Percentiles rank a stretch among this genome's conserved stretches.
Conservation (phyloP, 2,797 vertebrate species). For the Aphelocoma californica region DNA sequence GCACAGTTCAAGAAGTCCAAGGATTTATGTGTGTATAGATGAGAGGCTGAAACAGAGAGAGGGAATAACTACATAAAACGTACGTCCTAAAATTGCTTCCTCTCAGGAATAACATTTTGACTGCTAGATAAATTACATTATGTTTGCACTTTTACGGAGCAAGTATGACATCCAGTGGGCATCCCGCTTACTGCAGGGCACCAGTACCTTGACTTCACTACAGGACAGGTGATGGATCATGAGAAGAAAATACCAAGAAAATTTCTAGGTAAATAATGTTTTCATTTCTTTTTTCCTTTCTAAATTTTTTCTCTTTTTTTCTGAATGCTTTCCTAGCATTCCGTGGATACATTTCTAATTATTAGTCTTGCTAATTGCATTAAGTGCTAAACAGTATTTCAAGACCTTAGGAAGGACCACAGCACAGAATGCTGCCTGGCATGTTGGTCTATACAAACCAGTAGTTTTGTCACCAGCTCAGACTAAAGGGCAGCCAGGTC, state of each 20-base stretch:
- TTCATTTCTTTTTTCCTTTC: fast-evolving
- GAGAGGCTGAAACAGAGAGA: background rate
- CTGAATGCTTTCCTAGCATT: background rate
- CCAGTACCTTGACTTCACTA: background rate
- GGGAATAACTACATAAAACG: background rate
- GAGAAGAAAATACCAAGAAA: background rate
- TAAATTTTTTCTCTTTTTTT: background rate
- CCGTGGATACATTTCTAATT: background rate
- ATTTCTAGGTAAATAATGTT: background rate
- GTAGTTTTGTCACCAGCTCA: background rate
- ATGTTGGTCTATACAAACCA: background rate
- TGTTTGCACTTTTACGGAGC: slow-evolving; percentile 19
- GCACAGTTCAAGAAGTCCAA: background rate
- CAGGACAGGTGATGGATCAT: background rate
- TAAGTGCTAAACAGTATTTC: background rate
- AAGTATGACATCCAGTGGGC: slow-evolving; percentile 62
- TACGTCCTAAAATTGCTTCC: background rate
- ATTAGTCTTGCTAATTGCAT: background rate
- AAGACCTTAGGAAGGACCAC: background rate
- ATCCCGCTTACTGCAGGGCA: slow-evolving; percentile 34
- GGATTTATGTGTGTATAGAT: background rate
- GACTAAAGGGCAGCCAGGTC: background rate
- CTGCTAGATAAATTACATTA: slow-evolving; percentile 59
- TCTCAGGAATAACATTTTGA: slow-evolving; percentile 61
- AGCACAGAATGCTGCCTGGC: background rate